Evolutionary conservation across 2,113 vertebrate genomes (phyloP).

Genomic region (Motacilla alba): DNA sequence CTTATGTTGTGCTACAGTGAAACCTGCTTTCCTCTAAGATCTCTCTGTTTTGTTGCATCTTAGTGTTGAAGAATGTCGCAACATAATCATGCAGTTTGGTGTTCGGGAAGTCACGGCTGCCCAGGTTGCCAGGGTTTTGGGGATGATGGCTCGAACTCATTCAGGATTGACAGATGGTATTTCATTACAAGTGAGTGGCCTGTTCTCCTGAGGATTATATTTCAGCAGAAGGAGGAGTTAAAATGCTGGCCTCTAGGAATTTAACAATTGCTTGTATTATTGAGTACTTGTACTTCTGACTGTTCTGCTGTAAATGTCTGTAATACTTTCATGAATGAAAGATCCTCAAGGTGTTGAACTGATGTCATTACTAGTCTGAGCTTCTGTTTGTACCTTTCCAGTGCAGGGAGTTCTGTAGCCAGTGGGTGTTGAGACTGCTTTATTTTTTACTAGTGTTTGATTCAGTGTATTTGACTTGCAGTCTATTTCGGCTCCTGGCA

Average conservation of each 20-base stretch:
- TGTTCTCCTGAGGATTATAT: rapidly evolving
- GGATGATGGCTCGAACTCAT: constrained; percentile 99
- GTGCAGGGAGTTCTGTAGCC: neutral
- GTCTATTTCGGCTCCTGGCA: constrained; percentile 95
- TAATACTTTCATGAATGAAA: neutral
- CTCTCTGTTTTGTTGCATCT: neutral
- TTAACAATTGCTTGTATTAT: neutral
- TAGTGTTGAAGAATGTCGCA: constrained; percentile 97
- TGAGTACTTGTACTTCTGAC: neutral
- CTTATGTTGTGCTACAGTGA: neutral
- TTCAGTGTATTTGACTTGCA: constrained; percentile 58
- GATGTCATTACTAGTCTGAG: neutral
- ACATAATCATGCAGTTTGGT: constrained; percentile 96
- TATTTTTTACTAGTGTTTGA: neutral
- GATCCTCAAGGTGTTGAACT: neutral
- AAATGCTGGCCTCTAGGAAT: neutral
- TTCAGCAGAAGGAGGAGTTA: neutral
- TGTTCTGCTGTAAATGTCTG: neutral
- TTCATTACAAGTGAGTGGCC: constrained; percentile 85
- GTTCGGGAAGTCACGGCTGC: constrained; percentile 95
- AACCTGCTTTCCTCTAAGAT: neutral
- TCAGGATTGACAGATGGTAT: constrained; percentile 94
- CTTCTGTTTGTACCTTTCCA: neutral
- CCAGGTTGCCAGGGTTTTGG: constrained; percentile 96
- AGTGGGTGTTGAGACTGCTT: neutral